Base-by-base conservation (phyloP, 2,888 invertebrate genomes). In the Pterobdella sp. region DNA sequence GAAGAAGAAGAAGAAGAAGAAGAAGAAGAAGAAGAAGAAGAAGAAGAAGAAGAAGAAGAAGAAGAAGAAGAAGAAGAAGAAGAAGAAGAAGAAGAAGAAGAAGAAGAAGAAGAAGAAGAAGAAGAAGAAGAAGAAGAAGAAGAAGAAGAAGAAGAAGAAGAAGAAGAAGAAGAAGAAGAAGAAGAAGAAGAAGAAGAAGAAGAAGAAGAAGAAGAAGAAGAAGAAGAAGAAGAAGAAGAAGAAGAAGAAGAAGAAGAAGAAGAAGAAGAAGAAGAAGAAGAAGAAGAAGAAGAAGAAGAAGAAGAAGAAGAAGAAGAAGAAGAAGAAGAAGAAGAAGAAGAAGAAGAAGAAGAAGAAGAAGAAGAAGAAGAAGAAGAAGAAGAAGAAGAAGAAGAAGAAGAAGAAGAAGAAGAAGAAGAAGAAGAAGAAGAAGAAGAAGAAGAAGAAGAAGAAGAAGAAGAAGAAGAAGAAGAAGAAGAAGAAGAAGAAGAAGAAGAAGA, bases 11-110 rank as follows among this genome's bases (percentile, higher is more conserved):
- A 56, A 69, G 69, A 56, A 52, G 37, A 56, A 69, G 37, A 29
- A 69, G 52, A 26, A 52, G 52, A 29, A 69, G 69, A 56, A 69
- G 69, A 56, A 69, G 69, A 56, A 52, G 52, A 56, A 69, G 69
- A 34, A 67, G 36, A 10, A 31, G 36, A 42, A 14, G 42, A 42
- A 14, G 7, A 42, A 22, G 22, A 42, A 42, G 10, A 42, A 22
- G 49, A 29, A 56, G 56, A 4, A 56, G 56, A 4, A 56, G 56
- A 56, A 56, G 56, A 4, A 56, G 4, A 4, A 56, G 56, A 56
- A 56, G 56, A 4, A 56, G 56, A 4, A 56, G 56, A 29, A 56
- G 4, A 4, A 2, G 4, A 4, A 56, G 4, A 4, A 56, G 4
- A 4, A 56, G 4, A 4, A 4, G 56, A 1, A 56, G 4, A 29